Evolutionary conservation across 2,113 vertebrate species (phyloP).

Genomic region (Antigone vipio): DNA sequence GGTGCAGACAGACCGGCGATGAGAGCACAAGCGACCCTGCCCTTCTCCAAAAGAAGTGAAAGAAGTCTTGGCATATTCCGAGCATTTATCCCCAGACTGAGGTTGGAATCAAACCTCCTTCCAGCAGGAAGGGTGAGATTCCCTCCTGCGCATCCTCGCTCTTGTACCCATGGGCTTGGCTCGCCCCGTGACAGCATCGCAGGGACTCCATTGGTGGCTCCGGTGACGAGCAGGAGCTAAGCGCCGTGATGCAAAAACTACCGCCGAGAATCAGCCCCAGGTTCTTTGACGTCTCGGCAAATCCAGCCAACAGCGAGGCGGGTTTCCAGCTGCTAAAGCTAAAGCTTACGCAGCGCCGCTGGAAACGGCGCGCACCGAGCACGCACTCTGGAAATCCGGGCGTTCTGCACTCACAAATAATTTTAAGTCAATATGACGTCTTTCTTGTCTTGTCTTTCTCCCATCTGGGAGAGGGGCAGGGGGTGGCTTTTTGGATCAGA

Average conservation of each 20-base stretch:
- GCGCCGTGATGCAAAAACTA: not conserved
- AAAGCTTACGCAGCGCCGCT: not conserved
- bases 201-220: not conserved
- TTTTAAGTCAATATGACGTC: not conserved
- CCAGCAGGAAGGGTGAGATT: not conserved
- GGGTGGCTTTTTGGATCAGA: not conserved
- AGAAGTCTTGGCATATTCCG: not conserved
- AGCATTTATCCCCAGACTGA: not conserved
- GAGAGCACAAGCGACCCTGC: not conserved
- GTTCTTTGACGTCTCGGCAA: not conserved
- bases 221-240: not conserved
- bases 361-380: fast-evolving
- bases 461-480: not conserved
- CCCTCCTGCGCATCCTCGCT: not conserved
- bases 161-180: not conserved
- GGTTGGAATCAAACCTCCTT: not conserved
- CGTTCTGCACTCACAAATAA: not conserved
- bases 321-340: not conserved
- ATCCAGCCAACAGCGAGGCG: not conserved
- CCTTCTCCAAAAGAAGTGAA: not conserved
- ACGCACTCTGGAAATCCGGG: not conserved
- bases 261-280: not conserved
- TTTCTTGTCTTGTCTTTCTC: not conserved
- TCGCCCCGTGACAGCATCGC: not conserved
- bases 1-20: not conserved